Evolutionary conservation across 1,140 invertebrate genomes (phyloP).

Genomic region (Apis cerana): DNA sequence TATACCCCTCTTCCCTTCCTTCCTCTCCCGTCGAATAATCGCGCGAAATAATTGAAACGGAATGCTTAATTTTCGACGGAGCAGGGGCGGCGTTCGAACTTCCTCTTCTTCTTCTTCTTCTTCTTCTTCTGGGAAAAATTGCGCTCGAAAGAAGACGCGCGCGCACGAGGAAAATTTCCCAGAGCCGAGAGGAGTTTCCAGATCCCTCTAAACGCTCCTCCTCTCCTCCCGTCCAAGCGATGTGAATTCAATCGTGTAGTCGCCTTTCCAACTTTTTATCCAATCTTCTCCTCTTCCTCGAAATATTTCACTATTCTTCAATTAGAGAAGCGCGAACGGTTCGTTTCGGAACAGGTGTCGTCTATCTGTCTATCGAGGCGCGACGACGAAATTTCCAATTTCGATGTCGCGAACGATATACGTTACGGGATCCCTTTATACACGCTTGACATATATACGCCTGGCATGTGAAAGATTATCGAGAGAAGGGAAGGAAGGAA

Average conservation of each 20-base stretch:
- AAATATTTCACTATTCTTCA: background rate
- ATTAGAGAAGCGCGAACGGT: background rate
- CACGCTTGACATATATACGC: too few relatives aligned
- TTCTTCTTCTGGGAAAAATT: slow-evolving; percentile 29
- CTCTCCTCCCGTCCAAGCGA: background rate
- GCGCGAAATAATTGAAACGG: slow-evolving; percentile 63
- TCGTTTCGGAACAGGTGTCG: background rate
- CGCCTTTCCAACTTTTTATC: background rate
- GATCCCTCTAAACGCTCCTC: too few relatives aligned
- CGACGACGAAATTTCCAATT: background rate
- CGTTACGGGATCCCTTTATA: too few relatives aligned
- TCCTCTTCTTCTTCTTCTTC: background rate
- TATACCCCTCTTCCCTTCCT: background rate
- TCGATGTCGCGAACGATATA: background rate
- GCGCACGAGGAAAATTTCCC: too few relatives aligned
- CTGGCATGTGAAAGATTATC: background rate
- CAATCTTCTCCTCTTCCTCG: background rate
- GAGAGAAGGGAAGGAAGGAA: background rate
- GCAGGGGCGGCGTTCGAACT: background rate
- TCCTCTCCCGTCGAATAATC: slow-evolving; percentile 48
- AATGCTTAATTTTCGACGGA: slow-evolving; percentile 53
- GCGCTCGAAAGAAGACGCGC: background rate
- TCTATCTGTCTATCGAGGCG: background rate
- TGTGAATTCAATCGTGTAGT: background rate
- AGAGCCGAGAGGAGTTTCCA: too few relatives aligned